phyloP scores from a whole-genome alignment of 1,140 invertebrate genomes.

The Hestina assimilis region DNA sequence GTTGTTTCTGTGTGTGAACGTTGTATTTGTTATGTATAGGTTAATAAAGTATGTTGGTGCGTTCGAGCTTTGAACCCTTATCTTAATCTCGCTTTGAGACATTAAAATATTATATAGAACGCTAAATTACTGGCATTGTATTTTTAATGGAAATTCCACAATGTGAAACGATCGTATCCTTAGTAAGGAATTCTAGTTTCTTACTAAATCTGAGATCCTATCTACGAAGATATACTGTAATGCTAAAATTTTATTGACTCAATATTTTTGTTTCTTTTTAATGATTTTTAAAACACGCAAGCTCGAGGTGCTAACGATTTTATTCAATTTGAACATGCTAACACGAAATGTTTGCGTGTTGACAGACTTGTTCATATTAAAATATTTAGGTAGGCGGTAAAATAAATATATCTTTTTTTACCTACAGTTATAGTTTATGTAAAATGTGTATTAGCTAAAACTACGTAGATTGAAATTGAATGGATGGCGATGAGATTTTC shows the following conservation, averaged over 20 bases:
- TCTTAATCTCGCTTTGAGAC: conserved; percentile 4
- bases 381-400: no score
- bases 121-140: neutral
- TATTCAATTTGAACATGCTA: no score
- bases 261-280: neutral
- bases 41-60: neutral
- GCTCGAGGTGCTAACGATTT: no score
- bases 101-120: conserved; percentile 8
- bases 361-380: no score
- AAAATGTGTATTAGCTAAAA: no score
- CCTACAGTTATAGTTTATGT: no score
- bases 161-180: neutral
- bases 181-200: neutral
- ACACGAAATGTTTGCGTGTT: no score
- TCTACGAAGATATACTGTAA: conserved; percentile 1
- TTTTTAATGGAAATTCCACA: conserved; percentile 1
- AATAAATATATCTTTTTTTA: no score
- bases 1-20: neutral
- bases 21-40: neutral
- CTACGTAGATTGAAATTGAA: no score
- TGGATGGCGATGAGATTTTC: no score
- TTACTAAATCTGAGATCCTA: conserved; percentile 2
- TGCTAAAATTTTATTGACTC: conserved; percentile 4
- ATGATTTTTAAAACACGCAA: neutral
- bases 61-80: neutral